Conservation (phyloP, 2,113 vertebrate species). For the Smithornis capensis region DNA sequence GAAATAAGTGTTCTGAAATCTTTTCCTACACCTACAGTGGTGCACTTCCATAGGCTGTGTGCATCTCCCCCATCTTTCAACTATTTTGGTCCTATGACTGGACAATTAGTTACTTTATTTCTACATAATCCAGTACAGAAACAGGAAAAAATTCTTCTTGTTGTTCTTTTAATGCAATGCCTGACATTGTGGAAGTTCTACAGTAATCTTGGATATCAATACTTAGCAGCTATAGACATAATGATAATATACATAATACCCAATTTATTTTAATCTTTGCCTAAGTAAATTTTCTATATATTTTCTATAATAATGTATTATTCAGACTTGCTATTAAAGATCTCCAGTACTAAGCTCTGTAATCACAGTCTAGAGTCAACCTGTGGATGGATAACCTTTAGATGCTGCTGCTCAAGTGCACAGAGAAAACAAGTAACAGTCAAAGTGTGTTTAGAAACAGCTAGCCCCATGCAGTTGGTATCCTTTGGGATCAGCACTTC, state of each 20-base stretch:
- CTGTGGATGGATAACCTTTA: neutral
- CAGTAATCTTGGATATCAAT: neutral
- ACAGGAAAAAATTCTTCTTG: neutral
- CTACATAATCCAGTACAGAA: neutral
- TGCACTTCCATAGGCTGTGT: neutral
- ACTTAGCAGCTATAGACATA: neutral
- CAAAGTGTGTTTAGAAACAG: accelerated
- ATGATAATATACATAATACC: neutral
- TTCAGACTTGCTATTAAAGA: neutral
- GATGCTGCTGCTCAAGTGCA: neutral
- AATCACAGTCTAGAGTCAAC: neutral
- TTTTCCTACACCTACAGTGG: too few species aligned
- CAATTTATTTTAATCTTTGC: neutral
- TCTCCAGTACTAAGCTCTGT: neutral
- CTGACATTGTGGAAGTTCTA: neutral
- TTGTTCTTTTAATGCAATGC: neutral
- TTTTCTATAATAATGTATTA: neutral
- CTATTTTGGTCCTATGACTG: neutral
- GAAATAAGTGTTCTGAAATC: too few species aligned
- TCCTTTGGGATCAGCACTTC: neutral
- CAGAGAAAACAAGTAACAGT: neutral
- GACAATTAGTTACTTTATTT: neutral
- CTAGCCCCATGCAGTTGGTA: neutral
- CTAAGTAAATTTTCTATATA: neutral
- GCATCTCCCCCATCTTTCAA: neutral